Conservation (phyloP, 2,113 vertebrate species). For the Colistium nudipinnis region DNA sequence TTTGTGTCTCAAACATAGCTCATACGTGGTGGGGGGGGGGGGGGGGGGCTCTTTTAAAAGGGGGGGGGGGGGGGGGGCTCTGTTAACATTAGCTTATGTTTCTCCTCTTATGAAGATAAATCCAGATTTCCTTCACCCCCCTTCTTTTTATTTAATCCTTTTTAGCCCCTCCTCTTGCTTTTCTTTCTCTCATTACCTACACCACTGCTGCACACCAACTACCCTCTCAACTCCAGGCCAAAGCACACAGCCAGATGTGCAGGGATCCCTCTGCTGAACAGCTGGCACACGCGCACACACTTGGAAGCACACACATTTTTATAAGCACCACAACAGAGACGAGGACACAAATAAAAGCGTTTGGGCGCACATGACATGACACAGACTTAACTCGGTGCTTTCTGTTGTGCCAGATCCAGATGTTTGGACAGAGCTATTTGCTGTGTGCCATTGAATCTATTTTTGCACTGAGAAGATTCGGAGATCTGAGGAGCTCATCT, state of each 20-base stretch:
- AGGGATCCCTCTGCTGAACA: conserved; percentile 59
- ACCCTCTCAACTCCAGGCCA: conserved; percentile 39
- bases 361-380: conserved; percentile 1
- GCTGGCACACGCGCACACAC: conserved; percentile 37
- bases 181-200: conserved; percentile 7
- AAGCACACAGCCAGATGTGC: conserved; percentile 65
- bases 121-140: conserved; percentile 3
- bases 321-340: background rate
- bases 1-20: too few relatives aligned
- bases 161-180: conserved; percentile 2
- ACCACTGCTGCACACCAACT: conserved; percentile 19
- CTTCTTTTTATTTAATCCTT: conserved; percentile 37
- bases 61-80: conserved; percentile 18
- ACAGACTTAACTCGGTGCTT: conserved; percentile 3
- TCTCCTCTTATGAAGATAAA: conserved; percentile 20
- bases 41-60: too few relatives aligned
- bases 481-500: background rate
- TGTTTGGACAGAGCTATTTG: conserved; percentile 12
- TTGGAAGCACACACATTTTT: conserved; percentile 1
- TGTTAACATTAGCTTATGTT: conserved; percentile 4
- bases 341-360: background rate
- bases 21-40: too few relatives aligned
- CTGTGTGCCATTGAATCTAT: background rate
- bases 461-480: background rate
- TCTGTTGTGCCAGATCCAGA: conserved; percentile 24